Conservation (phyloP, 2,888 invertebrate species). For the Ganaspis brasiliensis region DNA sequence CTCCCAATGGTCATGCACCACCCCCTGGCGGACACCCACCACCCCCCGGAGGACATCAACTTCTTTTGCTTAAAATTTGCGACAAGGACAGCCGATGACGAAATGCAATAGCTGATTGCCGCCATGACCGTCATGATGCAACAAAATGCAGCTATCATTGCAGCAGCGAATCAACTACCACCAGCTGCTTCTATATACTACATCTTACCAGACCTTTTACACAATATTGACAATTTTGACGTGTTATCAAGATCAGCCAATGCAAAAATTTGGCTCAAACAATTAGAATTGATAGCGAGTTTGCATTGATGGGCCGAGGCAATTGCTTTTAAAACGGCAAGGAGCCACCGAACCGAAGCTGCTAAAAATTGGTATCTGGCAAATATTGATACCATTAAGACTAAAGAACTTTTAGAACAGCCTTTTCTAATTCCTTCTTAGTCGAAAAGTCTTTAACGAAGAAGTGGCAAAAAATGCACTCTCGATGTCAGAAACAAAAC, state of each 20-base stretch:
- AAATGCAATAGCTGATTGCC: neutral
- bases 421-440: slow-evolving; percentile 42
- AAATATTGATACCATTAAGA: too few species aligned
- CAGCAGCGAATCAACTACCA: neutral
- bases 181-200: neutral
- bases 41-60: too few species aligned
- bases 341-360: slow-evolving; percentile 46
- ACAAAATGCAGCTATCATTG: too few species aligned
- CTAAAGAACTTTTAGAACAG: slow-evolving; percentile 47
- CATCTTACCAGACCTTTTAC: neutral
- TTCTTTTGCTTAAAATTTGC: too few species aligned
- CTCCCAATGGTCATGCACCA: too few species aligned
- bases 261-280: too few species aligned
- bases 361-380: slow-evolving; percentile 51
- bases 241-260: too few species aligned
- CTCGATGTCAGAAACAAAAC: slow-evolving; percentile 35
- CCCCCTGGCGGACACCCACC: too few species aligned
- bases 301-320: slow-evolving; percentile 51
- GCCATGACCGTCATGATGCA: neutral
- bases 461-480: too few species aligned
- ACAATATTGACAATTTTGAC: too few species aligned
- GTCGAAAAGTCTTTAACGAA: slow-evolving; percentile 46
- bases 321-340: too few species aligned
- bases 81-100: too few species aligned
- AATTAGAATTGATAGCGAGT: slow-evolving; percentile 3